Conservation (phyloP, 2,888 invertebrate genomes). For the Podotricha telesiphe region DNA sequence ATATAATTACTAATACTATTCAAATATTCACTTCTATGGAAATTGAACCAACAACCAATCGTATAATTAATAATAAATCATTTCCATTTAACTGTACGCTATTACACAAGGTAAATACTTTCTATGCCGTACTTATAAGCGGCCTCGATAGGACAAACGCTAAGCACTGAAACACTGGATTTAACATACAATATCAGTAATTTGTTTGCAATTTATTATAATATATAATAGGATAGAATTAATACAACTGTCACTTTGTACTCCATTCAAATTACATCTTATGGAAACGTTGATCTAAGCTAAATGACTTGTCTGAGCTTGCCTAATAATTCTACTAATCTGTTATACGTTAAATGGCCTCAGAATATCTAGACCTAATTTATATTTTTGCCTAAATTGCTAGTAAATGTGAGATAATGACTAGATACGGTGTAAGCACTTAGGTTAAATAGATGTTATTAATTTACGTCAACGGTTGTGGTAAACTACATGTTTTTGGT, state of each 20-base stretch:
- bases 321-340: constrained; percentile 21
- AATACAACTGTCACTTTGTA: constrained; percentile 16
- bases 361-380: constrained; percentile 5
- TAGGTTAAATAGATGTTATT: constrained; percentile 7
- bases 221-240: constrained; percentile 11
- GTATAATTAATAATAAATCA: background rate
- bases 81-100: background rate
- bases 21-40: too few relatives aligned
- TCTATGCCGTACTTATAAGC: constrained; percentile 33
- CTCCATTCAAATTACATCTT: constrained; percentile 19
- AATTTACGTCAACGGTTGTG: constrained; percentile 4
- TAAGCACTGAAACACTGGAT: constrained; percentile 31
- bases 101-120: constrained; percentile 20
- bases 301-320: constrained; percentile 12
- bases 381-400: constrained; percentile 11
- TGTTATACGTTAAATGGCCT: constrained; percentile 4
- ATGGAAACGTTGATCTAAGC: background rate
- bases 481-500: background rate
- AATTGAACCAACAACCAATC: too few relatives aligned
- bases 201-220: constrained; percentile 32
- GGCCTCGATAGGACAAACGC: constrained; percentile 31
- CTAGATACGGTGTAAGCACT: constrained; percentile 15
- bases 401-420: constrained; percentile 23
- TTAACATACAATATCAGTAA: constrained; percentile 35
- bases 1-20: too few relatives aligned